Base-by-base conservation (phyloP, 1,140 invertebrate genomes). In the Zeugodacus cucurbitae region DNA sequence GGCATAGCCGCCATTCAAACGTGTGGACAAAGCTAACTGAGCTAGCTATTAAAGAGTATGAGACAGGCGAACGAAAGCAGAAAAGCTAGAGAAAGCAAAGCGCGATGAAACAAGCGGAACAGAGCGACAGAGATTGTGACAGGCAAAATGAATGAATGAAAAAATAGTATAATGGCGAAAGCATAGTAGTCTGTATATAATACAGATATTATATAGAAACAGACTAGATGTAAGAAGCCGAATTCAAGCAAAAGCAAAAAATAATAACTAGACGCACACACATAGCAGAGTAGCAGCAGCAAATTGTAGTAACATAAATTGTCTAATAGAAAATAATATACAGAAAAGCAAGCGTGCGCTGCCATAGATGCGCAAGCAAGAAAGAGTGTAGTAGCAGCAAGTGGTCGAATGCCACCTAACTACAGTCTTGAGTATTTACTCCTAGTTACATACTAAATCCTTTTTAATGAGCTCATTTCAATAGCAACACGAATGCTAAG, bases 401-500 rank as follows among this genome's bases (percentile, higher is more conserved):
- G 41, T 82, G 74, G 34, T 10, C 2, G 14, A 74, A 74, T 74
- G 32, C 32, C 74, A 82, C 20, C 74, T 54, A 54, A 54, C 48
- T 48, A 48, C 34, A 48, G 74, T 29, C n/a, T n/a, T n/a, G 10
- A 5, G 41, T 41, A 54, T 54, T 41, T 48, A 54, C 41, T 26
- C 70, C 17, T 48, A 82, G 74, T 44, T 48, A 82, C 41, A 82
- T 82, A 41, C 41, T 82, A 82, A 82, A 48, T 82, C 74, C 41
- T 48, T 82, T 82, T 48, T 82, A 82, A 82, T 82, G 74, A 82
- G 74, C 41, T 48, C 74, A 82, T 82, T 82, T 82, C 41, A 82
- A 82, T 82, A 82, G 41, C 22, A 82, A 48, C 22, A 26, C 11
- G 74, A 48, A 41, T 74, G 20, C 34, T 3, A 41, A 74, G 17